A percentile compares a stretch with the other conserved stretches of the same genome.
phyloP scores from a whole-genome alignment of 1,140 invertebrate species.

The Dinothrombium tinctorium region DNA sequence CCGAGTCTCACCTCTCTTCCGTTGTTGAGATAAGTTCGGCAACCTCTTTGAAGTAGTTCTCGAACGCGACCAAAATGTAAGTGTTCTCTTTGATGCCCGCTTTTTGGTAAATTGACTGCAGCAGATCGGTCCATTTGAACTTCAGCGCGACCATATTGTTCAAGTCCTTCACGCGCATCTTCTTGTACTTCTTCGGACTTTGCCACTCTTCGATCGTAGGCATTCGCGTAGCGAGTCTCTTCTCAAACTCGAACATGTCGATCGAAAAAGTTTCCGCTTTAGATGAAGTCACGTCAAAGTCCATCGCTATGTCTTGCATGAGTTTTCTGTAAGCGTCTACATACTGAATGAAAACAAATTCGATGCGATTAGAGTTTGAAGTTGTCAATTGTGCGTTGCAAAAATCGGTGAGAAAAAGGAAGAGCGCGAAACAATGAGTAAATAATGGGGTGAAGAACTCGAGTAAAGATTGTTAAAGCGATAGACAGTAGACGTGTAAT shows the following conservation, averaged over 20 bases:
- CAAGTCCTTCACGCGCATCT: conserved; percentile 5
- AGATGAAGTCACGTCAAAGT: conserved; percentile 6
- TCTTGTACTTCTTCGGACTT: conserved; percentile 8
- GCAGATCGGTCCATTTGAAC: conserved; percentile 30
- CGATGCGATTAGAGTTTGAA: too few species aligned
- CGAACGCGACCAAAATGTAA: conserved; percentile 27
- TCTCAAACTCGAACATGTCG: conserved; percentile 35
- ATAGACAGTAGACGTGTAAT: too few species aligned
- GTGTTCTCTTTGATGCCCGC: conserved; percentile 26
- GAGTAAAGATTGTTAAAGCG: too few species aligned
- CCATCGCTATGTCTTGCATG: conserved; percentile 6
- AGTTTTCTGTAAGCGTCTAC: conserved; percentile 8
- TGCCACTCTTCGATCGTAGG: conserved; percentile 19
- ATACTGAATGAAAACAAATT: conserved; percentile 6
- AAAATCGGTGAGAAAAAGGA: too few species aligned
- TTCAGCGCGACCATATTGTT: conserved; percentile 16
- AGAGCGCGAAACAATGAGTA: too few species aligned
- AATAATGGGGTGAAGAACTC: too few species aligned
- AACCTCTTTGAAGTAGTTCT: conserved; percentile 28
- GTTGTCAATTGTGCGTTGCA: too few species aligned
- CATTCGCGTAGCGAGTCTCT: conserved; percentile 30
- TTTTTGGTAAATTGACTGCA: conserved; percentile 29
- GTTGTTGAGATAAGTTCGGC: conserved; percentile 30
- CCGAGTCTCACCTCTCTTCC: conserved; percentile 27
- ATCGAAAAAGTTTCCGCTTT: too few species aligned